phyloP scores from a whole-genome alignment of 1,140 invertebrate genomes.

The Magallana angulata region DNA sequence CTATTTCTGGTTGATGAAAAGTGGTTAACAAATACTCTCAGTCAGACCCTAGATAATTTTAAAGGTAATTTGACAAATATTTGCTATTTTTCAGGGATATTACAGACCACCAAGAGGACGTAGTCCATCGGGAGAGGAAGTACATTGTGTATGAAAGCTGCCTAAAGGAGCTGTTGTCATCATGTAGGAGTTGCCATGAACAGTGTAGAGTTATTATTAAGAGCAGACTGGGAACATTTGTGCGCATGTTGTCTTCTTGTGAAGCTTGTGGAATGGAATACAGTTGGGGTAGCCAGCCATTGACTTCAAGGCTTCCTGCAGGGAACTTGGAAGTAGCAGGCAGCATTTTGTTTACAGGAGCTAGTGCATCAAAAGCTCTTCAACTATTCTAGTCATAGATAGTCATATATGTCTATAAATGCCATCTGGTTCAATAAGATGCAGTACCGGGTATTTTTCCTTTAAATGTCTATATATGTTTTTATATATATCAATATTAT shows the following conservation, averaged over 20 bases:
- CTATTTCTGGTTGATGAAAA: too few relatives aligned
- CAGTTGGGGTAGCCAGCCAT: conserved; percentile 32
- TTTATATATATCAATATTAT: too few relatives aligned
- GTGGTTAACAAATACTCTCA: not conserved
- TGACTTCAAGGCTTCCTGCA: conserved; percentile 4
- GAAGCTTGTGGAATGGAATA: not conserved
- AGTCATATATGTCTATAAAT: too few relatives aligned
- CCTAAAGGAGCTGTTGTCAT: not conserved
- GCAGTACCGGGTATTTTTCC: too few relatives aligned
- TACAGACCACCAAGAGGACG: not conserved
- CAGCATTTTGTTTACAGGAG: conserved; percentile 8
- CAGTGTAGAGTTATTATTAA: conserved; percentile 7
- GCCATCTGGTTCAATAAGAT: too few relatives aligned
- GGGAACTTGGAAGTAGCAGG: conserved; percentile 17
- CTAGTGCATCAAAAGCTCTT: not conserved
- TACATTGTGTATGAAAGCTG: conserved; percentile 17
- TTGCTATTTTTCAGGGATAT: conserved; percentile 29
- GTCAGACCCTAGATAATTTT: not conserved
- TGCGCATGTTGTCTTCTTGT: not conserved
- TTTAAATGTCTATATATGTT: too few relatives aligned
- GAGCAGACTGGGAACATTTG: not conserved
- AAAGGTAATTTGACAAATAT: not conserved
- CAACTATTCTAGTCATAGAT: too few relatives aligned
- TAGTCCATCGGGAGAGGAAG: not conserved
- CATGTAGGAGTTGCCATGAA: not conserved